Percentiles rank a stretch among this genome's conserved stretches.
Evolutionary conservation across 2,797 vertebrate genomes (phyloP).

Genomic region (Somateria mollissima): DNA sequence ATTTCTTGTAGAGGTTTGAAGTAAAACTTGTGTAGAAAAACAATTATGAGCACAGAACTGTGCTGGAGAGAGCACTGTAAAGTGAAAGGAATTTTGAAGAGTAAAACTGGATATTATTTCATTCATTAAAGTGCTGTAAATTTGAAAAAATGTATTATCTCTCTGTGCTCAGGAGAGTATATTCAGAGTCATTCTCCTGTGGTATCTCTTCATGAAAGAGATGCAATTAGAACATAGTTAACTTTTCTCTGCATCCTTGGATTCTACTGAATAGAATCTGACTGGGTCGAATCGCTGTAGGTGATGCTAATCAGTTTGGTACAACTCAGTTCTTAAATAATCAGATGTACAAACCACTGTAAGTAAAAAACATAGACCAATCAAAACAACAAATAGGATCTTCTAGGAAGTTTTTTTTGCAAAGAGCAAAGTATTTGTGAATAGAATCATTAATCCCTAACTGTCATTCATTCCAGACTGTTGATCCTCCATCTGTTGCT

Average conservation of each 20-base stretch:
- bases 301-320: background rate
- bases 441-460: background rate
- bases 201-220: background rate
- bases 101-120: background rate
- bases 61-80: background rate
- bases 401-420: background rate
- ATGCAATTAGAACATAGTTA: background rate
- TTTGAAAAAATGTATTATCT: background rate
- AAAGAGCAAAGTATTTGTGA: background rate
- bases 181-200: background rate
- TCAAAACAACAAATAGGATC: background rate
- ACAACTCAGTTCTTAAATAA: background rate
- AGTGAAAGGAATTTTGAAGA: background rate
- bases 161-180: background rate
- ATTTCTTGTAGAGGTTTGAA: background rate
- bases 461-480: slow-evolving; percentile 75
- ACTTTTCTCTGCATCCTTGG: background rate
- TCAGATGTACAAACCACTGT: background rate
- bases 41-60: background rate
- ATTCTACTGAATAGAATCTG: background rate
- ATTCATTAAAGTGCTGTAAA: background rate
- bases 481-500: slow-evolving; percentile 88
- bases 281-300: background rate
- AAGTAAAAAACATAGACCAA: background rate
- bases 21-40: background rate